Evolutionary conservation across 2,797 vertebrate species (phyloP), one percentile per base, ranked within the genome.

Genomic region (Pelochelys cantorii): DNA sequence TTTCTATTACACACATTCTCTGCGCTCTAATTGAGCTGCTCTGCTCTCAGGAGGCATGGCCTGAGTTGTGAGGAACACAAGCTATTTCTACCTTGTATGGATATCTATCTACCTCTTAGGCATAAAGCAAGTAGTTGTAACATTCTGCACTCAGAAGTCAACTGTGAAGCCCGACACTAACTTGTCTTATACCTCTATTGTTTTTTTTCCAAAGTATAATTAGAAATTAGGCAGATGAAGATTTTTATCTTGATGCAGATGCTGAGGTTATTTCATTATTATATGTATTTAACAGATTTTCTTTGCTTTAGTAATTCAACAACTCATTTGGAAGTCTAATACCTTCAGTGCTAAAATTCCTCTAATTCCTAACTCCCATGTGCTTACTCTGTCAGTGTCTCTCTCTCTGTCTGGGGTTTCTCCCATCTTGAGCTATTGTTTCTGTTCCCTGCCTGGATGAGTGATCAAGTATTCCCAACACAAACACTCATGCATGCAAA

Each of bases 171-270:
- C 14, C 42, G 7, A n/a, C 62, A 34, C 62, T n/a, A 68, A 68
- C 62, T n/a, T 75, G 6, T 48, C 23, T 25, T 75, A 48, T 75
- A 27, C 20, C 20, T 42, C 18, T 68, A 20, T 31, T 68, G 25
- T 20, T 15, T 56, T 87, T 84, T 57, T 15, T 74, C 37, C 52
- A 31, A 62, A 62, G 83, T 89, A 78, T 31, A 55, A 1, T 7
- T 79, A 53, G 6, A 75, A 0, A 0, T 0, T 55, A 85, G 4
- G 4, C 1, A 9, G 1, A 53, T 18, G 3, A 5, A 1, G 3
- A n/a, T 0, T 57, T 85, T 71, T 55, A 86, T n/a, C 81, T 79
- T 37, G 56, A 4, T 20, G 2, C 80, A 80, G 13, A 17, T 0
- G 0, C 59, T 60, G 37, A 48, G 25, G 37, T 53, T 79, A 59